Evolutionary conservation across 1,140 invertebrate genomes (phyloP).

Genomic region (Macrotrachela quadricornifera): DNA sequence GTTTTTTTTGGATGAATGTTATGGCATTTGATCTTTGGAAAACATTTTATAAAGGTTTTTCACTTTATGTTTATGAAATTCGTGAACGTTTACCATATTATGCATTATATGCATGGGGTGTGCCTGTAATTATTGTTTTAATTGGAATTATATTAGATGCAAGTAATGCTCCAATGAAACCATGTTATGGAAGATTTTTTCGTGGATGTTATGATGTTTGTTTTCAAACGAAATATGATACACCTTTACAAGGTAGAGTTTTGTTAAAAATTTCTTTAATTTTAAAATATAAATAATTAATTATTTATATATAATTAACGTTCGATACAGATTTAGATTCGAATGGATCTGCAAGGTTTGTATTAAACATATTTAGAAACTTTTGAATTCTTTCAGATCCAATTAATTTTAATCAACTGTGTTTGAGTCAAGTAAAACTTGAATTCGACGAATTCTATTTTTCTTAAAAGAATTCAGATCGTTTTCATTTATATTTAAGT

Average conservation of each 20-base stretch:
- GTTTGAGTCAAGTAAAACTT: too few relatives aligned
- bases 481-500: too few relatives aligned
- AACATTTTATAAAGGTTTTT: slow-evolving; percentile 40
- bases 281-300: too few relatives aligned
- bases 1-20: slow-evolving; percentile 41
- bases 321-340: too few relatives aligned
- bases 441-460: too few relatives aligned
- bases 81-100: slow-evolving; percentile 32
- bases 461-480: too few relatives aligned
- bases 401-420: too few relatives aligned
- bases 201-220: slow-evolving; percentile 14
- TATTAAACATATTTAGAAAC: too few relatives aligned
- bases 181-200: slow-evolving; percentile 13
- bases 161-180: background rate
- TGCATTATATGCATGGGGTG: slow-evolving; percentile 35
- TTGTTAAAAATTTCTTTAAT: too few relatives aligned
- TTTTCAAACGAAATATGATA: slow-evolving; percentile 8
- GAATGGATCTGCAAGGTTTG: too few relatives aligned
- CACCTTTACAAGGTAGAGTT: background rate
- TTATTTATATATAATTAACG: too few relatives aligned
- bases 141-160: slow-evolving; percentile 33
- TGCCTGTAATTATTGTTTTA: slow-evolving; percentile 32
- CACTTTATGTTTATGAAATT: slow-evolving; percentile 12
- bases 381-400: too few relatives aligned
- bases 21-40: slow-evolving; percentile 39